Evolutionary conservation across 1,140 invertebrate species (phyloP).

Genomic region (Drosophila insularis): DNA sequence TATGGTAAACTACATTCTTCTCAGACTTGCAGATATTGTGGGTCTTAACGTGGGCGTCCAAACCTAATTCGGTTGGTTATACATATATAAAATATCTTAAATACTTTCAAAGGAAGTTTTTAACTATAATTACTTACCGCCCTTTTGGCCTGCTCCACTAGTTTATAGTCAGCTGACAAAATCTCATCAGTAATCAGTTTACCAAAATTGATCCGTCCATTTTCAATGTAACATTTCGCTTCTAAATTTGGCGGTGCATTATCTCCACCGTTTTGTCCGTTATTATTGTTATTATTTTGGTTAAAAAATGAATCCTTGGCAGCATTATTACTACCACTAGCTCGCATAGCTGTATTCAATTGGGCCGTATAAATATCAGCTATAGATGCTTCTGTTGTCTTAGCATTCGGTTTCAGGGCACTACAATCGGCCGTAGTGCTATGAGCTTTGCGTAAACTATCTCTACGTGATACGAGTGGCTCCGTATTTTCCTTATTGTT

Average conservation of each 20-base stretch:
- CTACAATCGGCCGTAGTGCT: constrained; percentile 69
- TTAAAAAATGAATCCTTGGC: constrained; percentile 70
- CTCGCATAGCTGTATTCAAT: constrained; percentile 69
- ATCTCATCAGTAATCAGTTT: constrained; percentile 93
- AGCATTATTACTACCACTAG: constrained; percentile 46
- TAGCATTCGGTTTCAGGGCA: constrained; percentile 47
- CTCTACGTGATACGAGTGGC: constrained; percentile 53
- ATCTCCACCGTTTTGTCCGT: constrained; percentile 42
- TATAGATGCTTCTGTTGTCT: constrained; percentile 62
- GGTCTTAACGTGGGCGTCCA: too few species aligned
- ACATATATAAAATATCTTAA: too few species aligned
- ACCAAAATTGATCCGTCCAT: constrained; percentile 89
- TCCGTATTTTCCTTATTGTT: constrained; percentile 73
- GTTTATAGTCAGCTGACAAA: constrained; percentile 89
- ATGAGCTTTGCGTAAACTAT: constrained; percentile 69
- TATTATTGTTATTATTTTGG: constrained; percentile 71
- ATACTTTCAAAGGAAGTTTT: too few species aligned
- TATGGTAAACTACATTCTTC: too few species aligned
- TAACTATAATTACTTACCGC: constrained; percentile 83
- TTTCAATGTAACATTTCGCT: constrained; percentile 86
- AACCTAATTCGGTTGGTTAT: too few species aligned
- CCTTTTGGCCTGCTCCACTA: constrained; percentile 91
- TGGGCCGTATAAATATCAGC: constrained; percentile 75
- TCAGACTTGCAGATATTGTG: too few species aligned
- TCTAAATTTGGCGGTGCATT: constrained; percentile 78